A percentile compares a stretch with the other conserved stretches of the same genome.
phyloP scores from a whole-genome alignment of 1,140 invertebrate species.

The Neoseiulus cucumeris region DNA sequence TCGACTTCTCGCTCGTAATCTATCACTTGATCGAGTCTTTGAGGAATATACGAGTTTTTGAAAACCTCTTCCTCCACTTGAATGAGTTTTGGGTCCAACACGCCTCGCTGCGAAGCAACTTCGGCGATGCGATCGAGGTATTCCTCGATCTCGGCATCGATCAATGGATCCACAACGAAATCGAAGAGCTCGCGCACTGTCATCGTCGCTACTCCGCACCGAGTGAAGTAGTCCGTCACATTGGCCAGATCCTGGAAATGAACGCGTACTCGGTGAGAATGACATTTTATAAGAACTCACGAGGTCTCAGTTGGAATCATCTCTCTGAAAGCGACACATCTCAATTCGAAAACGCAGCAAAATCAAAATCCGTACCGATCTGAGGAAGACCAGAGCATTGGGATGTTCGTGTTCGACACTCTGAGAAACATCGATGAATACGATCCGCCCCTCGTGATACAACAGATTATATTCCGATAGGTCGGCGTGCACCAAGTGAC shows the following conservation, averaged over 20 bases:
- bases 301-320: no score
- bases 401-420: slow-evolving; percentile 96
- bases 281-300: no score
- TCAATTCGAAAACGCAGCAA: no score
- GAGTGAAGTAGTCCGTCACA: slow-evolving; percentile 64
- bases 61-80: slow-evolving; percentile 47
- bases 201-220: slow-evolving; percentile 67
- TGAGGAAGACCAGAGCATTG: slow-evolving; percentile 73
- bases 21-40: slow-evolving; percentile 71
- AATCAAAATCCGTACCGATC: slow-evolving; percentile 57
- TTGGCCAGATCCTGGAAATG: not conserved
- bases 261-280: not conserved
- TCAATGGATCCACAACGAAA: slow-evolving; percentile 74
- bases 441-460: slow-evolving; percentile 57
- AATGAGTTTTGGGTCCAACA: slow-evolving; percentile 25
- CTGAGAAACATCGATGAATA: slow-evolving; percentile 93
- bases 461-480: slow-evolving; percentile 90
- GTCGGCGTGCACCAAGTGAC: slow-evolving; percentile 86
- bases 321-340: no score
- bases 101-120: slow-evolving; percentile 22
- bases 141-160: slow-evolving; percentile 60
- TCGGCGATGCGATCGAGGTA: slow-evolving; percentile 30
- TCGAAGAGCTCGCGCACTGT: slow-evolving; percentile 79
- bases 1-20: slow-evolving; percentile 73
- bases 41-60: slow-evolving; percentile 80